Base-by-base conservation (phyloP, 2,797 vertebrate species). In the Borostomias antarcticus region DNA sequence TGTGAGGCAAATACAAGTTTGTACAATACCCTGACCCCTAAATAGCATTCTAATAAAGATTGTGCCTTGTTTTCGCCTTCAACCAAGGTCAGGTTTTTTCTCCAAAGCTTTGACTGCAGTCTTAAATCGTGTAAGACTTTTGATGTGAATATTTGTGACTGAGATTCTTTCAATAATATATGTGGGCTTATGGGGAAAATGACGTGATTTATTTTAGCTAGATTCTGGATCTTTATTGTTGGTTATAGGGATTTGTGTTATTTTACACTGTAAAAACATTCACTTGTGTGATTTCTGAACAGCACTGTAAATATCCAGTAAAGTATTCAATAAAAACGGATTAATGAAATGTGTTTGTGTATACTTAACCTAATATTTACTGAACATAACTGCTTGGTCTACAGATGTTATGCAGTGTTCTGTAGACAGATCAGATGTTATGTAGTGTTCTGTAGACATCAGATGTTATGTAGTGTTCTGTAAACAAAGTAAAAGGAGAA, bases 21-120 rank as follows among this genome's bases (percentile, higher is more conserved):
- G 64, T 53, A 21, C 9, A 5, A 37, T 40, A 48, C 71, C n/a
- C 32, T 58, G 47, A 50, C 40, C 13, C 35, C 5, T 33, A 28
- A 4, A 11, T 45, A 3, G 68, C 80, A 74, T 74, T 73, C 52
- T 68, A 69, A 77, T 78, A 53, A 75, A 83, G 30, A 81, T 68
- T 68, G 88, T 91, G 88, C 88, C 89, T 89, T 91, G 80, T 79
- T 61, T 80, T 37, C 40, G 50, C 51, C 45, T 73, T 35, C 65
- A 19, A 47, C 56, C 23, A 28, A 13, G 43, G 43, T 62, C 60
- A 61, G 52, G 25, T 25, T 33, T 74, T 74, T 73, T 33, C 62
- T 62, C n/a, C 53, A 35, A 72, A 72, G 35, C 10, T 13, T 37
- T 43, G 35, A 43, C 57, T n/a, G 52, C 26, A 21, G 19, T 58